These are phyloP conservation scores for Heliothis subflexa DNA, from an alignment of 1,140 invertebrate genomes.

Conservation along the genomic window DNA sequence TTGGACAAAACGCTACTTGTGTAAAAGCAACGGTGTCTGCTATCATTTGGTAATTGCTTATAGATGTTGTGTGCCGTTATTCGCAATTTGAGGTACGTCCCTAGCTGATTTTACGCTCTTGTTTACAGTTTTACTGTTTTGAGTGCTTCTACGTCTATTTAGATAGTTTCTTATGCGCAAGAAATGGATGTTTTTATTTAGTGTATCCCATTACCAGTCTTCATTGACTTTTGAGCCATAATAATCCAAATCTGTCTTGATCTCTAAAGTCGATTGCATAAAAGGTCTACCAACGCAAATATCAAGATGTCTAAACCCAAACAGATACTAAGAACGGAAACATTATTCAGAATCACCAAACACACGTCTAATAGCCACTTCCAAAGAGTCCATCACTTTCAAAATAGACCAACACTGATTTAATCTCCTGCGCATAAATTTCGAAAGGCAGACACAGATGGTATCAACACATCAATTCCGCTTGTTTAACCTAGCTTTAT, in stretches of 20 bases:
- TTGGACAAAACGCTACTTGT: slow-evolving; percentile 39
- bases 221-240: too few relatives aligned
- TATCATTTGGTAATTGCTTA: slow-evolving; percentile 43
- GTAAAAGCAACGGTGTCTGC: slow-evolving; percentile 26
- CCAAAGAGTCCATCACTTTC: slow-evolving; percentile 9
- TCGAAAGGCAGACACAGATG: slow-evolving; percentile 33
- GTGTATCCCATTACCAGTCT: too few relatives aligned
- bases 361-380: background rate
- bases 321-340: background rate
- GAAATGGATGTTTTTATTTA: too few relatives aligned
- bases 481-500: slow-evolving; percentile 34
- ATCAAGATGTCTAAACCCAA: background rate
- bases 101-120: background rate
- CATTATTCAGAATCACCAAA: background rate
- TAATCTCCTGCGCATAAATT: slow-evolving; percentile 23
- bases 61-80: slow-evolving; percentile 34
- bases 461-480: slow-evolving; percentile 46
- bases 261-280: too few relatives aligned
- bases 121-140: background rate
- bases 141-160: background rate
- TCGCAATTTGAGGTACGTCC: slow-evolving; percentile 15
- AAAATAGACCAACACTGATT: slow-evolving; percentile 29
- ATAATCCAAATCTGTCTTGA: too few relatives aligned
- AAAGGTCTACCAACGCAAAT: background rate
- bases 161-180: too few relatives aligned